These are phyloP conservation scores for Drosophila asahinai DNA, from an alignment of 1,140 invertebrate species.

Conservation along the genomic window DNA sequence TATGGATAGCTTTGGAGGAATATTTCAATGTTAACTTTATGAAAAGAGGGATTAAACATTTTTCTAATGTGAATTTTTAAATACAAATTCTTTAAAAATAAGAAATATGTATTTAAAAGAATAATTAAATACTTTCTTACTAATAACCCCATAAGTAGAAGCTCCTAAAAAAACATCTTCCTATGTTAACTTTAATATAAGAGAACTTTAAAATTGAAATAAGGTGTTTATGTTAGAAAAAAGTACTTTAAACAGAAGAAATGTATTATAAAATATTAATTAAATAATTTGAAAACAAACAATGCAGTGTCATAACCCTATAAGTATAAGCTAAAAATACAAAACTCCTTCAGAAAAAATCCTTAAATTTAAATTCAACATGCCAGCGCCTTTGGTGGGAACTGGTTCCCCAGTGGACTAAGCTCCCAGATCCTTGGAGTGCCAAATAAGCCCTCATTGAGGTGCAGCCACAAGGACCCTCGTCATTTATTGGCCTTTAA, in stretches of 20 bases:
- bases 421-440: conserved; percentile 34
- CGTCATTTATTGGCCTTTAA: conserved; percentile 78
- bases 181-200: not conserved
- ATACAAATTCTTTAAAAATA: too few species aligned
- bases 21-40: too few species aligned
- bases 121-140: not conserved
- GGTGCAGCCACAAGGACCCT: conserved; percentile 57
- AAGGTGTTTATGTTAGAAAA: too few species aligned
- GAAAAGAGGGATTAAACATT: too few species aligned
- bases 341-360: not conserved
- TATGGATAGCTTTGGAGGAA: not conserved
- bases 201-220: too few species aligned
- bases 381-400: not conserved
- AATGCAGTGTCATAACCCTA: not conserved
- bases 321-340: not conserved
- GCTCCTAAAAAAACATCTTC: not conserved
- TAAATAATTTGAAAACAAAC: not conserved
- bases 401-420: conserved; percentile 11
- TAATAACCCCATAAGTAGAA: not conserved
- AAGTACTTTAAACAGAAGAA: not conserved
- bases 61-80: too few species aligned
- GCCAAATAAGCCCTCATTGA: conserved; percentile 46
- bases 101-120: not conserved
- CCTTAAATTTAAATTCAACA: not conserved
- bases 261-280: not conserved